phyloP scores from a whole-genome alignment of 1,140 invertebrate genomes.

The Anoplophora glabripennis region DNA sequence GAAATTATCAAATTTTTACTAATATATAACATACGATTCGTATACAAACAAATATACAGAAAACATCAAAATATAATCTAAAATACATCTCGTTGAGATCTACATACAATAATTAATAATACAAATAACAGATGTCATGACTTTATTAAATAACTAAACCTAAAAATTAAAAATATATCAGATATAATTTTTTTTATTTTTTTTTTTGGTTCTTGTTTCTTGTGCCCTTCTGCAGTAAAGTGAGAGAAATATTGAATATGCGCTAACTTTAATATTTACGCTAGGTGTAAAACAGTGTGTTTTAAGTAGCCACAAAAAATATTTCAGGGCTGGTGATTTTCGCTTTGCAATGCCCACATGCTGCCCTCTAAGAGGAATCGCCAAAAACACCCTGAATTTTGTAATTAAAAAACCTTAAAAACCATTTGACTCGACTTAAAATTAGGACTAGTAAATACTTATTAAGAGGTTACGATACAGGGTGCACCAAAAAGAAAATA shows the following conservation, averaged over 20 bases:
- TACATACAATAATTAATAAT: constrained; percentile 1
- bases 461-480: no score
- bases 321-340: no score
- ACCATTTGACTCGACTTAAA: no score
- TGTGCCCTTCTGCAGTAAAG: constrained; percentile 1
- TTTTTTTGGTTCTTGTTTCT: constrained; percentile 4
- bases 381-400: no score
- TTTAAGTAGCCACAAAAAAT: constrained; percentile 12
- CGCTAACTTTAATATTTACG: no score
- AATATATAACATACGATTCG: background rate
- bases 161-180: background rate
- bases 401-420: no score
- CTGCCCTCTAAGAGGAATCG: no score
- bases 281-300: background rate
- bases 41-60: constrained; percentile 6
- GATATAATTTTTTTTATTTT: background rate
- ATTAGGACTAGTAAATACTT: no score
- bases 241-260: background rate
- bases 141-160: background rate
- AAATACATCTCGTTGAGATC: constrained; percentile 5
- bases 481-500: no score
- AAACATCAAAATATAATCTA: constrained; percentile 16
- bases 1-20: constrained; percentile 1
- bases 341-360: no score
- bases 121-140: constrained; percentile 8